Percentiles rank a stretch among this genome's conserved stretches.
Conservation (phyloP, 2,797 vertebrate genomes). For the Poeciliopsis presidionis region DNA sequence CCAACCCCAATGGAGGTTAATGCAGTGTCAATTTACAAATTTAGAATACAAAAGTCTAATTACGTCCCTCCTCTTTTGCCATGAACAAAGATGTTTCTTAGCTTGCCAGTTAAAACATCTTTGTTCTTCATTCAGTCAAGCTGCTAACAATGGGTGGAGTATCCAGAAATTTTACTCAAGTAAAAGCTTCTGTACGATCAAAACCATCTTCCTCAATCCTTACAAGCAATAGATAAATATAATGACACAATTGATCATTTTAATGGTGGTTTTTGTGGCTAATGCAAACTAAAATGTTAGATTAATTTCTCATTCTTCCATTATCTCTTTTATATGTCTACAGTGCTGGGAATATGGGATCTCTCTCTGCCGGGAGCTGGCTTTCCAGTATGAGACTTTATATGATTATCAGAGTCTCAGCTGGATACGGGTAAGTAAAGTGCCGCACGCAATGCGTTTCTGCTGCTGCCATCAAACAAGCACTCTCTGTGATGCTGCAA, state of each 20-base stretch:
- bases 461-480: slow-evolving; percentile 40
- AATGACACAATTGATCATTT: no score
- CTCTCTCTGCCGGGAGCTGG: slow-evolving; percentile 95
- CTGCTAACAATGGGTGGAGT: neutral
- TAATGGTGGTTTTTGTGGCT: slow-evolving; percentile 1
- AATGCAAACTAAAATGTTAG: neutral
- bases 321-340: slow-evolving; percentile 39
- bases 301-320: neutral
- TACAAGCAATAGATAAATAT: neutral
- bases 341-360: slow-evolving; percentile 99
- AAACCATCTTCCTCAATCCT: neutral
- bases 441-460: slow-evolving; percentile 21
- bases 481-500: slow-evolving; percentile 32
- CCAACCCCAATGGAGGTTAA: neutral
- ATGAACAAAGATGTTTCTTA: no score
- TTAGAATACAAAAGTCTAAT: neutral
- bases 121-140: neutral
- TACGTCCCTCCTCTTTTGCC: no score
- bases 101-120: neutral
- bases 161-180: neutral
- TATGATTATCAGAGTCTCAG: slow-evolving; percentile 99
- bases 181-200: neutral
- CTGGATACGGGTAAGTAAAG: slow-evolving; percentile 95
- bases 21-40: neutral
- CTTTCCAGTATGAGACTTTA: slow-evolving; percentile 95